Conservation (phyloP, 92 coral and sea anemone genomes). For the Zoanthus sansibaricus region DNA sequence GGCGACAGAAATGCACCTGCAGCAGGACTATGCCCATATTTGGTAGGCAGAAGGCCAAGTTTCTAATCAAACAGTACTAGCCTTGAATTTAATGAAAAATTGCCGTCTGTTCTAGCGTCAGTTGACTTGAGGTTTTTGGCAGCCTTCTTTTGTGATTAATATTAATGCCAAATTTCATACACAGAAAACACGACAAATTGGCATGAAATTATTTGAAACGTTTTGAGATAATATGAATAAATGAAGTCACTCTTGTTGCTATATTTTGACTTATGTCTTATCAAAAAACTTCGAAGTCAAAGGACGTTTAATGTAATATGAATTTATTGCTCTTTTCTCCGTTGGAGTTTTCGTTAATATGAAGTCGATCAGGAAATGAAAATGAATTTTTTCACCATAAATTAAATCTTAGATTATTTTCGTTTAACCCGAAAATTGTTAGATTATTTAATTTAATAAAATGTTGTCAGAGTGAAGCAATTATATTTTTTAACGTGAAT, state of each 20-base stretch:
- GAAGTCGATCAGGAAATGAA: conserved; percentile 41
- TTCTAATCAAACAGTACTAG: conserved; percentile 1
- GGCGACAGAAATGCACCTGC: conserved; percentile 20
- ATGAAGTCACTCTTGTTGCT: conserved; percentile 1
- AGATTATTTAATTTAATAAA: conserved; percentile 41
- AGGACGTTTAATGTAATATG: conserved; percentile 28
- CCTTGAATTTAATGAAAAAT: conserved; percentile 10
- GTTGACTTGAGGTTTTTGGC: neutral
- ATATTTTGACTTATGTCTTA: conserved; percentile 10
- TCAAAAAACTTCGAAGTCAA: conserved; percentile 20
- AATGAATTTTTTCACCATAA: conserved; percentile 20
- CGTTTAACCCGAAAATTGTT: conserved; percentile 35
- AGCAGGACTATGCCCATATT: conserved; percentile 7
- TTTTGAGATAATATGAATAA: conserved; percentile 1
- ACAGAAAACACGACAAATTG: conserved; percentile 25
- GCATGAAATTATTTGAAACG: conserved; percentile 32
- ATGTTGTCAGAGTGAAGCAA: conserved; percentile 33
- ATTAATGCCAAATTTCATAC: conserved; percentile 24
- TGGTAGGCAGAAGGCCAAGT: neutral
- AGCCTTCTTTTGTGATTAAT: neutral
- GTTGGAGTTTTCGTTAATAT: conserved; percentile 41
- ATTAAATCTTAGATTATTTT: conserved; percentile 44
- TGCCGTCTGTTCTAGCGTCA: neutral
- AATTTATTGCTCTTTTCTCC: conserved; percentile 54
- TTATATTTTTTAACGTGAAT: conserved; percentile 30